Evolutionary conservation across 1,140 invertebrate genomes (phyloP).

Genomic region (Aphis craccivora): DNA sequence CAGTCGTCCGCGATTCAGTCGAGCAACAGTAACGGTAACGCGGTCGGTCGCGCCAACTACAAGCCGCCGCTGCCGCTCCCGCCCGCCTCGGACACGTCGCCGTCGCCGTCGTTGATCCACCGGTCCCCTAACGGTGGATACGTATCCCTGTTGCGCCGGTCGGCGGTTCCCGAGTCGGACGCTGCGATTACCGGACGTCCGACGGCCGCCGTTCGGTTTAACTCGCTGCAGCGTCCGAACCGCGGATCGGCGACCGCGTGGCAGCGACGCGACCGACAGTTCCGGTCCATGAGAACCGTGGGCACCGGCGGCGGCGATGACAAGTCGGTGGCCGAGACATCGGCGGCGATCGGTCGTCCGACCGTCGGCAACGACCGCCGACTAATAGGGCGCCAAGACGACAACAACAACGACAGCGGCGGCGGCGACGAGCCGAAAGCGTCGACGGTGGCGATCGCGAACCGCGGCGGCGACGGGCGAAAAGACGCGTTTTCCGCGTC

Average conservation of each 20-base stretch:
- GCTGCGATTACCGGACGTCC: neutral
- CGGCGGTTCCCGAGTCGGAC: neutral
- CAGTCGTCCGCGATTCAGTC: slow-evolving; percentile 17
- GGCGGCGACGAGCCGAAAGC: neutral
- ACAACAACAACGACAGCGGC: neutral
- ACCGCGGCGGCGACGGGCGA: neutral
- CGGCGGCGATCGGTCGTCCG: neutral
- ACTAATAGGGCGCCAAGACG: neutral
- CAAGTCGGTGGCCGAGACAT: neutral
- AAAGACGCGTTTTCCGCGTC: neutral
- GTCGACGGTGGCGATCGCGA: neutral
- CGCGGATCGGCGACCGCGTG: neutral
- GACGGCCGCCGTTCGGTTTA: neutral
- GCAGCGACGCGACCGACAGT: neutral
- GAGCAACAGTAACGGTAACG: neutral
- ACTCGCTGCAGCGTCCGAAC: slow-evolving; percentile 22
- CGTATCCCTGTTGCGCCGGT: slow-evolving; percentile 35
- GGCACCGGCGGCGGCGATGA: neutral
- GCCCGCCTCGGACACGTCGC: neutral
- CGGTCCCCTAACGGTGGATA: slow-evolving; percentile 15
- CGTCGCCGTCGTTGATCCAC: neutral
- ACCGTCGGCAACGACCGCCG: neutral
- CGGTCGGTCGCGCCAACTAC: neutral
- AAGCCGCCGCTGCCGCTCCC: neutral
- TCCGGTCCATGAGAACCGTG: slow-evolving; percentile 31